These are phyloP conservation scores for Muntiacus muntjak DNA, from an alignment of 2,113 vertebrate species.

Conservation along the genomic window DNA sequence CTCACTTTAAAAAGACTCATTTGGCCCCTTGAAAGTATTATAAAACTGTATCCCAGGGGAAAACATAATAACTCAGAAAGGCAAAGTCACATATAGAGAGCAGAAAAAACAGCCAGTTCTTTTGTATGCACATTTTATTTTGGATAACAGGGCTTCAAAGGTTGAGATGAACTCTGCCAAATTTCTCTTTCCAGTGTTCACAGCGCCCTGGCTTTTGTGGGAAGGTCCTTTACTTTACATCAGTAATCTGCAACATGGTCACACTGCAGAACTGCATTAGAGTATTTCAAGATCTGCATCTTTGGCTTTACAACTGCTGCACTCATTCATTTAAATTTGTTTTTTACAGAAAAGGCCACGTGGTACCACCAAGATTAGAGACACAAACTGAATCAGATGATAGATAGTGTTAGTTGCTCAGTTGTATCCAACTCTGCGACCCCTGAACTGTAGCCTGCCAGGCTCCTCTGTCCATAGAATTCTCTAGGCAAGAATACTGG, in stretches of 20 bases:
- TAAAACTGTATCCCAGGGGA: not conserved
- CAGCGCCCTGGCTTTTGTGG: rapidly evolving
- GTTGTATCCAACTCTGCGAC: not conserved
- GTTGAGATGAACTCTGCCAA: not conserved
- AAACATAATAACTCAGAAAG: not conserved
- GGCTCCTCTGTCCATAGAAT: not conserved
- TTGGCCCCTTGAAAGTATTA: not conserved
- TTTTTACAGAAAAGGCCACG: not conserved
- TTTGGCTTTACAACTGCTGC: not conserved
- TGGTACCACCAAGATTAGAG: not conserved
- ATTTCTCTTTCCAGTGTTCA: not conserved
- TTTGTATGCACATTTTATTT: not conserved
- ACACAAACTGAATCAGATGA: not conserved
- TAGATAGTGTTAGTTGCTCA: not conserved
- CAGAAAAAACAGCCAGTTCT: not conserved
- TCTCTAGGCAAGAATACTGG: not conserved
- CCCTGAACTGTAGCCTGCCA: not conserved
- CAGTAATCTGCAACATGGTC: not conserved
- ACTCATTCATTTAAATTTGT: not conserved
- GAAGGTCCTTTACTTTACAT: not conserved
- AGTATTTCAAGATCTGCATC: not conserved
- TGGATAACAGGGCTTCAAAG: not conserved
- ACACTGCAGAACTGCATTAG: not conserved
- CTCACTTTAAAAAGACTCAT: not conserved
- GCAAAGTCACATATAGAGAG: not conserved